These are phyloP conservation scores for Eilema caniola DNA, from an alignment of 2,888 invertebrate genomes.

Conservation along the genomic window DNA sequence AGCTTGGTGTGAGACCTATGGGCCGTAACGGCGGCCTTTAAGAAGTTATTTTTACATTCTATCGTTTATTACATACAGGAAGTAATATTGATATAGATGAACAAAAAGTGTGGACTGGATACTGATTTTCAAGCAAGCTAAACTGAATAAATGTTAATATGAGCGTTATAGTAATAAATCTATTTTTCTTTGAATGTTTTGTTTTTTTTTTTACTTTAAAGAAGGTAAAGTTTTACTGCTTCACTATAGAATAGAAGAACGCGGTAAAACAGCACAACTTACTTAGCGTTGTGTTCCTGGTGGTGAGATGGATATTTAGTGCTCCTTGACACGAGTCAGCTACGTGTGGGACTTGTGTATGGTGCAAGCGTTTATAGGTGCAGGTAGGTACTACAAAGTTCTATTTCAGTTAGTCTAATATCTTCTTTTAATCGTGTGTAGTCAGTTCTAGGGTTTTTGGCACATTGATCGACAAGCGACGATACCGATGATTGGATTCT, in stretches of 20 bases:
- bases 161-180: not conserved
- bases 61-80: constrained; percentile 60
- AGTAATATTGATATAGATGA: constrained; percentile 48
- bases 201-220: not conserved
- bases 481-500: constrained; percentile 72
- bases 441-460: constrained; percentile 47
- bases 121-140: not conserved
- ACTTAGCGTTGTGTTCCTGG: not conserved
- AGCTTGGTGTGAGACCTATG: constrained; percentile 63
- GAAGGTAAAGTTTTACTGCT: not conserved
- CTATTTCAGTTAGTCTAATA: not conserved
- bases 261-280: not conserved
- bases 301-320: not conserved
- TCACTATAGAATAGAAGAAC: not conserved
- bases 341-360: not conserved
- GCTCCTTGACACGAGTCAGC: not conserved
- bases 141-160: not conserved
- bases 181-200: not conserved
- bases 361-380: not conserved
- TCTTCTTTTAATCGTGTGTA: constrained; percentile 13
- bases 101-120: constrained; percentile 16
- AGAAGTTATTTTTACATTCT: constrained; percentile 55
- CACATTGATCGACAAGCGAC: constrained; percentile 56
- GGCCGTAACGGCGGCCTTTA: constrained; percentile 67
- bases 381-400: not conserved